Base-by-base conservation (phyloP, 2,888 invertebrate genomes). In the Chirona hameri region DNA sequence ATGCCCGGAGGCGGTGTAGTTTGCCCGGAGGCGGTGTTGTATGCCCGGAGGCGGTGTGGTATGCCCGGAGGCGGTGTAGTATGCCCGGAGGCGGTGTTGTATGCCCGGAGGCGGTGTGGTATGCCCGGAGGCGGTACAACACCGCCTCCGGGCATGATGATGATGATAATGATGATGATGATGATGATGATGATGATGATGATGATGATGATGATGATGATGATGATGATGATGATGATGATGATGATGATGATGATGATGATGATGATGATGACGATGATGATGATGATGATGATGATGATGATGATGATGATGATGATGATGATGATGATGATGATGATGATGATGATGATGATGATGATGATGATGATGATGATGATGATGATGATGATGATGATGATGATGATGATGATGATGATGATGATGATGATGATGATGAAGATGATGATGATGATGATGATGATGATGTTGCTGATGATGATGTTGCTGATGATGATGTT, bases 121-220 rank as follows among this genome's bases (percentile, higher is more conserved):
- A n/a, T n/a, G n/a, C n/a, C n/a, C n/a, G n/a, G n/a, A n/a, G n/a
- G n/a, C n/a, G n/a, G n/a, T n/a, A n/a, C n/a, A n/a, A n/a, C n/a
- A n/a, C n/a, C n/a, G n/a, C n/a, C n/a, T n/a, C n/a, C n/a, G n/a
- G n/a, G n/a, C n/a, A n/a, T n/a, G n/a, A n/a, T 18, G 21, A 65
- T 65, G 65, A 65, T 65, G 65, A 65, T 65, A n/a, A 65, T 65
- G 65, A 65, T n/a, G 65, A 65, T 65, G 65, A 65, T 65, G 65
- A 65, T 65, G 65, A 65, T 65, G 65, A 65, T 65, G 65, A 65
- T 65, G 65, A 65, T 65, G 65, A 65, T 65, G 65, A 65, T 65
- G 65, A 65, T 65, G 65, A 65, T 65, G 65, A 65, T 65, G 65
- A 65, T 65, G 65, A 65, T 65, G 65, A 65, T 65, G 65, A 65